These are phyloP conservation scores for Cerastis leucographa DNA, from an alignment of 2,888 invertebrate species.

Conservation along the genomic window DNA sequence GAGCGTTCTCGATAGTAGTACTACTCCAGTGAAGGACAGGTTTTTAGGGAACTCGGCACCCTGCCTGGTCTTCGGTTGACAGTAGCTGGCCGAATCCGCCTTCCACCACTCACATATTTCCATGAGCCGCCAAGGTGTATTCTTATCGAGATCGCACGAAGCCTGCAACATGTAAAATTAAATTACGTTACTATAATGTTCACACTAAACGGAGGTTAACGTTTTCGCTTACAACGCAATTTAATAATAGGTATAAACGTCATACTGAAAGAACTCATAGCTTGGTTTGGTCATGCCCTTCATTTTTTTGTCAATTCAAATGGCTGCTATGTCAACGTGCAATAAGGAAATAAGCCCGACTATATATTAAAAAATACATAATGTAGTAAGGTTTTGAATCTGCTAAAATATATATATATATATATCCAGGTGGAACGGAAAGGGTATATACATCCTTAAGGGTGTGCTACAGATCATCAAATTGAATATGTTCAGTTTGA, in stretches of 20 bases:
- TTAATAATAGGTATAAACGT: neutral
- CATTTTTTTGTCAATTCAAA: neutral
- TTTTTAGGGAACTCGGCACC: constrained; percentile 77
- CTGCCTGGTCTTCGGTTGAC: constrained; percentile 76
- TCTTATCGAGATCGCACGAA: constrained; percentile 78
- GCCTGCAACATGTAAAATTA: constrained; percentile 70
- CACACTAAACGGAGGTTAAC: neutral
- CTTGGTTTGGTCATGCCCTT: neutral
- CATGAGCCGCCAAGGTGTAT: constrained; percentile 82
- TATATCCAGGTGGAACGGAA: too few relatives aligned
- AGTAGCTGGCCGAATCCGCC: constrained; percentile 80
- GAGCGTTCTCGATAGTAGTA: constrained; percentile 73
- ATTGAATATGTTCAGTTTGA: too few relatives aligned
- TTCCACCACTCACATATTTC: constrained; percentile 86
- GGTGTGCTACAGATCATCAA: too few relatives aligned
- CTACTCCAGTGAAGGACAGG: constrained; percentile 80
- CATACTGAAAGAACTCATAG: neutral
- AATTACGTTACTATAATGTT: neutral
- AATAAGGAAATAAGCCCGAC: neutral
- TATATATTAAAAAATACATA: neutral
- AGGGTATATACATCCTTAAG: too few relatives aligned
- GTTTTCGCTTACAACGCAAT: neutral
- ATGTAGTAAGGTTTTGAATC: neutral
- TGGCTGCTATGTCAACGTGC: neutral
- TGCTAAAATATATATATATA: neutral